A percentile compares a stretch with the other conserved stretches of the same genome.
These are phyloP conservation scores for Geotrypetes seraphini DNA, from an alignment of 2,797 vertebrate species.

Conservation along the genomic window DNA sequence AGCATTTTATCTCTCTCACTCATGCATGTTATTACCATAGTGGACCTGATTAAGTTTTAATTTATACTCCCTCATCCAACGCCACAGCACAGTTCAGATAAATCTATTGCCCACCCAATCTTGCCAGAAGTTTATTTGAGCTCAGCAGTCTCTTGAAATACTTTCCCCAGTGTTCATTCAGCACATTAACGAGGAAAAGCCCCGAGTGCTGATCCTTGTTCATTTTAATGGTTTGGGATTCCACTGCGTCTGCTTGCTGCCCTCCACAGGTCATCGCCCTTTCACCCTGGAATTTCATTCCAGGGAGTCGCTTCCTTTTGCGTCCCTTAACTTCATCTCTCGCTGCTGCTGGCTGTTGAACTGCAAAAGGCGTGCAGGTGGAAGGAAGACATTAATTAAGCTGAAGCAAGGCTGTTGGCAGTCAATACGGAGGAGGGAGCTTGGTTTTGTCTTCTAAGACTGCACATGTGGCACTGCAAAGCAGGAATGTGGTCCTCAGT, in stretches of 20 bases:
- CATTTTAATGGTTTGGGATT: constrained; percentile 6
- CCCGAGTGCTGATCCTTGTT: constrained; percentile 3
- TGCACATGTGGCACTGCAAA: background rate
- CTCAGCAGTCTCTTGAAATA: constrained; percentile 42
- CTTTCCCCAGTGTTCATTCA: constrained; percentile 37
- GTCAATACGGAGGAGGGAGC: background rate
- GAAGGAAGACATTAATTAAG: constrained; percentile 47
- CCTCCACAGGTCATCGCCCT: constrained; percentile 17
- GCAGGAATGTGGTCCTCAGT: background rate
- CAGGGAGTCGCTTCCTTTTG: constrained; percentile 36
- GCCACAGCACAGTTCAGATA: constrained; percentile 23
- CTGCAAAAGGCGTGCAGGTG: constrained; percentile 17
- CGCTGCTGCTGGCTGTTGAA: background rate
- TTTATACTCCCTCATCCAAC: too few species aligned
- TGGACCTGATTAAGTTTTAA: too few species aligned
- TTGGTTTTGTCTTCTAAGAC: constrained; percentile 2
- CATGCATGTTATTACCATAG: too few species aligned
- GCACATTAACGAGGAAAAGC: constrained; percentile 21
- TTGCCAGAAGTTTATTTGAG: constrained; percentile 36
- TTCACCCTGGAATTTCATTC: constrained; percentile 18
- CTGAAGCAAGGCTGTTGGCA: background rate
- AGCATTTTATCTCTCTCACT: too few species aligned
- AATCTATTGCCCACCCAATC: constrained; percentile 2
- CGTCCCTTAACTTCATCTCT: background rate
- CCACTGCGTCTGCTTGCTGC: background rate